Evolutionary conservation across 2,113 vertebrate species (phyloP), one percentile per base, ranked within the genome.

Genomic region (Menura novaehollandiae): DNA sequence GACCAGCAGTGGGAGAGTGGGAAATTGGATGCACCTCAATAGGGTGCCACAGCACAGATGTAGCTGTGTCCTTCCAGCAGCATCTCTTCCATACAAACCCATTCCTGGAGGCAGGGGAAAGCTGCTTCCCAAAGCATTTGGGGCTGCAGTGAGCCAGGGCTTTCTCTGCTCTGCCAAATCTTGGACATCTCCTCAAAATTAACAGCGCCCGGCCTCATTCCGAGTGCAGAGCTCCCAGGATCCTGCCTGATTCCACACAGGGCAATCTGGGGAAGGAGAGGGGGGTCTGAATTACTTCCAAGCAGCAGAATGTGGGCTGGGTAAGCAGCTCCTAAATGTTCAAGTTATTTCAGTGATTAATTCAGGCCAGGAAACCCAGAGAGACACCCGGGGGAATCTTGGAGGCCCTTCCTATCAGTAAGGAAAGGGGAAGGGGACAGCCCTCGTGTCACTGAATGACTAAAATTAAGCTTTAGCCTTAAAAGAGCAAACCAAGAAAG

Each of bases 1-100:
- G 44, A 30, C 2, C 73, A 22, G 56, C 32, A 8, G 2, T 0
- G 41, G 30, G 18, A 27, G 1, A 16, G 27, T 3, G 17, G 13
- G 32, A 9, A 3, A 22, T 2, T 2, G 16, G 44, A 15, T 5
- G 44, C 1, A 0, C 32, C 30, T 32, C 26, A 1, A 5, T 5
- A 35, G 0, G 21, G 26, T 26, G 62, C 9, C 62, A 49, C 26
- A 27, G 63, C 53, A 53, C 73, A 18, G 73, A 10, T 17, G 15
- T 51, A 23, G 1, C 33, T 1, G 1, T 14, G 64, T 18, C 69
- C 55, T 78, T 43, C 44, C 73, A 58, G 64, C 75, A 60, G 2
- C 24, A 0, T 14, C 30, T 15, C 39, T 30, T 21, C 30, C 11
- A 41, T 13, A 3, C 22, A 39, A 8, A 44, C 15, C 39, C 3